Base-by-base conservation (phyloP, 2,888 invertebrate species). In the Cryptocheilus praepositus region DNA sequence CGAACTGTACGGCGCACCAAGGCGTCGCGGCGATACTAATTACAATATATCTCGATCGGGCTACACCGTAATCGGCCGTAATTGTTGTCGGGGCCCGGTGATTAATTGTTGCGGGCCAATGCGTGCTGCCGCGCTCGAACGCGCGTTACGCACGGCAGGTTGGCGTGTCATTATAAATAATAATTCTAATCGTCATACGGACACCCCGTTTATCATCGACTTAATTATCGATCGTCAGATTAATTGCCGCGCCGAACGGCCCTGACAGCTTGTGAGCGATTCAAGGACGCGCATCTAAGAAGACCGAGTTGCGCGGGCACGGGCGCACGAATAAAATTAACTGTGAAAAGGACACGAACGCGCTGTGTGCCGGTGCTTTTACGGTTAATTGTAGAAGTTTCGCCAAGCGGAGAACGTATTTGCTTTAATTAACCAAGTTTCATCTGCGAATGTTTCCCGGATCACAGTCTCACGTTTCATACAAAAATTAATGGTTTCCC, bases 91-190 rank as follows among this genome's bases (percentile, higher is more conserved):
- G 71, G 36, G 36, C 11, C 36, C 36, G 70, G 66, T 79, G 79
- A 79, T 79, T 79, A 79, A 79, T 79, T 71, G 75, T 75, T 53
- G 25, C 11, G 61, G 51, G 60, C 43, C 25, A 58, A 36, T 71
- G 65, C 69, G 55, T 68, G 57, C 44, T 71, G 78, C 36, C 36
- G 36, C 25, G 36, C 36, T 36, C 36, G 36, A 11, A 11, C 36
- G 36, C 36, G 36, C 36, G 36, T 36, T 78, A 78, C 72, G 79
- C 74, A 53, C 70, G 75, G 73, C 79, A 72, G 70, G 70, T 65
- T 70, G 71, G 60, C 70, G 73, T 77, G 77, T 79, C 73, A 74
- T 79, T 79, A 79, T 77, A 79, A 79, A 79, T 79, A 79, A 79
- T 79, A 68, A 79, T 75, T 75, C 79, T 75, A 79, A 79, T 79